These are phyloP conservation scores for Abramis brama DNA, from an alignment of 2,113 vertebrate genomes.

Conservation along the genomic window DNA sequence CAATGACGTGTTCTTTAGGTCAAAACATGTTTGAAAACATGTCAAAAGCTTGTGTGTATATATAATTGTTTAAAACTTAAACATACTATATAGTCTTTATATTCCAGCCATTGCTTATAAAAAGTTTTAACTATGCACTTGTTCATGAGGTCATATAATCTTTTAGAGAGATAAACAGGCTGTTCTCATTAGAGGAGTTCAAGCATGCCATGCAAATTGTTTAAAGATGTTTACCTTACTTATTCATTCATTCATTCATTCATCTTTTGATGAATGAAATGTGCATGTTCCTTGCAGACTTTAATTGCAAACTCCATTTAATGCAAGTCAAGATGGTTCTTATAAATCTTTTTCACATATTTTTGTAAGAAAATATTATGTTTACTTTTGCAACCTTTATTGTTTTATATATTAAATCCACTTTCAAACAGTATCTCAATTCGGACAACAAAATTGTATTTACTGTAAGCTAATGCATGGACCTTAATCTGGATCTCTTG, in stretches of 20 bases:
- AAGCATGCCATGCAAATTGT: not conserved
- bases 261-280: not conserved
- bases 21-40: too few species aligned
- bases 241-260: not conserved
- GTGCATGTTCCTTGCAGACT: not conserved
- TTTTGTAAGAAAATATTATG: too few species aligned
- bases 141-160: not conserved
- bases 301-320: not conserved
- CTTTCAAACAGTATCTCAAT: not conserved
- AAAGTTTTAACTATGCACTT: not conserved
- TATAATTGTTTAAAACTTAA: not conserved
- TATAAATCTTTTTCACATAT: not conserved
- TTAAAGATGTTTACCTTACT: conserved; percentile 2
- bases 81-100: not conserved
- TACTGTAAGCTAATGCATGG: not conserved
- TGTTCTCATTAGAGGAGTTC: not conserved
- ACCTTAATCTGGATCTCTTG: not conserved
- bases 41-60: not conserved
- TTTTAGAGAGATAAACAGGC: not conserved
- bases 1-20: not conserved
- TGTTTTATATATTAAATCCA: not conserved
- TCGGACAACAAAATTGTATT: not conserved
- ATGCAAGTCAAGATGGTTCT: not conserved
- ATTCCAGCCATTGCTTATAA: too few species aligned
- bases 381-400: not conserved